Evolutionary conservation across 2,797 vertebrate genomes (phyloP).

Genomic region (Halcyon smyrnensis): DNA sequence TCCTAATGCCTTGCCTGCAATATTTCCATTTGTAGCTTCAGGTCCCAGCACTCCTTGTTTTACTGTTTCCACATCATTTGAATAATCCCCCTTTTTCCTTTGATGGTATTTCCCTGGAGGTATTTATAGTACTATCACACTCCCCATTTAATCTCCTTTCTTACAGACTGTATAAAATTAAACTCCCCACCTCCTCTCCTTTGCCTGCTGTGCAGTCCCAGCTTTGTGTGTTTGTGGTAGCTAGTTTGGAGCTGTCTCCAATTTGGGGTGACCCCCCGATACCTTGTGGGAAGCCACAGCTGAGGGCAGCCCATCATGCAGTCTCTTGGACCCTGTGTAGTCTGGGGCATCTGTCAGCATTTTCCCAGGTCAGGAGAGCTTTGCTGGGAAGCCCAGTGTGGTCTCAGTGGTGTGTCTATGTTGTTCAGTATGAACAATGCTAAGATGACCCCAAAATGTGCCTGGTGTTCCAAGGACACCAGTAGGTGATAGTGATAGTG

Average conservation of each 20-base stretch:
- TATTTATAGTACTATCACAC: constrained; percentile 56
- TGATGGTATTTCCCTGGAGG: constrained; percentile 68
- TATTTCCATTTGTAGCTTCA: constrained; percentile 47
- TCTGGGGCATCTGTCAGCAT: not conserved
- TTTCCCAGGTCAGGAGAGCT: not conserved
- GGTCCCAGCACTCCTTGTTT: constrained; percentile 51
- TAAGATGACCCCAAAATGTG: not conserved
- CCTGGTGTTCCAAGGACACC: not conserved
- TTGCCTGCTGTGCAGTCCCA: not conserved
- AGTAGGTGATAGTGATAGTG: not conserved
- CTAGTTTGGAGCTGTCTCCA: not conserved
- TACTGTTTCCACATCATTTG: constrained; percentile 57
- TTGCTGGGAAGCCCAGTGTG: not conserved
- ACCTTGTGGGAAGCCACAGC: fast-evolving
- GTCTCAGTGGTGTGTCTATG: not conserved
- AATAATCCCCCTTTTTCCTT: constrained; percentile 66
- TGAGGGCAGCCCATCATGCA: not conserved
- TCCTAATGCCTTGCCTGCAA: constrained; percentile 43
- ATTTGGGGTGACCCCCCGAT: not conserved
- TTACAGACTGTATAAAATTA: constrained; percentile 14
- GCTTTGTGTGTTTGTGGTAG: not conserved
- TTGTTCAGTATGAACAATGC: not conserved
- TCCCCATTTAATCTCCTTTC: constrained; percentile 55
- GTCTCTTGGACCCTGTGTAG: fast-evolving
- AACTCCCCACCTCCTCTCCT: not conserved